Evolutionary conservation across 2,113 vertebrate genomes (phyloP).

Genomic region (Mesitornis unicolor): DNA sequence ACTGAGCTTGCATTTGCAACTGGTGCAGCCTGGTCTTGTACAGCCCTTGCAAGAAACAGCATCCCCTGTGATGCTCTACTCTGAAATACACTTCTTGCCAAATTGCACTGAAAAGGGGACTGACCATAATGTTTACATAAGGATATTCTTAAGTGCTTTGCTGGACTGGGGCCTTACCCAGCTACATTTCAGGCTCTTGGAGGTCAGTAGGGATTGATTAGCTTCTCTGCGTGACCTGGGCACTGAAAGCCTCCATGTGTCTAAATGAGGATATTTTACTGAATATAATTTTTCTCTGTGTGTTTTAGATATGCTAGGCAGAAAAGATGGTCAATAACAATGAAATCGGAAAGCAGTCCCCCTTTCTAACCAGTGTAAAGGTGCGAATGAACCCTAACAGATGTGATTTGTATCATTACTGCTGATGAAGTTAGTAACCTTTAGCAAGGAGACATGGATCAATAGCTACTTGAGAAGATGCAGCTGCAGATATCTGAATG

Average conservation of each 20-base stretch:
- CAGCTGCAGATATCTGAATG: constrained; percentile 40
- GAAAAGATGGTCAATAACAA: not conserved
- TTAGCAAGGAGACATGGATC: constrained; percentile 58
- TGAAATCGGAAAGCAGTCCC: not conserved
- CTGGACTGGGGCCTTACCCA: not conserved
- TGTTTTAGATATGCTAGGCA: not conserved
- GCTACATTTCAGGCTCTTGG: not conserved
- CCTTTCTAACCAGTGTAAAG: not conserved
- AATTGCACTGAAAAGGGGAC: not conserved
- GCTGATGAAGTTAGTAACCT: constrained; percentile 56
- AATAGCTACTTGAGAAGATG: constrained; percentile 21
- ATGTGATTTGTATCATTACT: constrained; percentile 18
- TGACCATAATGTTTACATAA: not conserved
- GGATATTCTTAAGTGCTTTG: constrained; percentile 29
- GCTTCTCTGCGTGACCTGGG: not conserved
- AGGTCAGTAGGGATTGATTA: constrained; percentile 12
- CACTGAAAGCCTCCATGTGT: not conserved
- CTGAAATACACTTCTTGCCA: not conserved
- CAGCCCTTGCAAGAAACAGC: not conserved
- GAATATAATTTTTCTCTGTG: not conserved
- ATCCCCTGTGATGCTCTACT: not conserved
- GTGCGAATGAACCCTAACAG: not conserved
- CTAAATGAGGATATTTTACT: not conserved
- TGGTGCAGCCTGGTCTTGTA: not conserved
- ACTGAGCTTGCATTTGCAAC: not conserved